A percentile compares a stretch with the other conserved stretches of the same genome.
These are phyloP conservation scores for Odontophorus gujanensis DNA, from an alignment of 2,113 vertebrate species.

Conservation along the genomic window DNA sequence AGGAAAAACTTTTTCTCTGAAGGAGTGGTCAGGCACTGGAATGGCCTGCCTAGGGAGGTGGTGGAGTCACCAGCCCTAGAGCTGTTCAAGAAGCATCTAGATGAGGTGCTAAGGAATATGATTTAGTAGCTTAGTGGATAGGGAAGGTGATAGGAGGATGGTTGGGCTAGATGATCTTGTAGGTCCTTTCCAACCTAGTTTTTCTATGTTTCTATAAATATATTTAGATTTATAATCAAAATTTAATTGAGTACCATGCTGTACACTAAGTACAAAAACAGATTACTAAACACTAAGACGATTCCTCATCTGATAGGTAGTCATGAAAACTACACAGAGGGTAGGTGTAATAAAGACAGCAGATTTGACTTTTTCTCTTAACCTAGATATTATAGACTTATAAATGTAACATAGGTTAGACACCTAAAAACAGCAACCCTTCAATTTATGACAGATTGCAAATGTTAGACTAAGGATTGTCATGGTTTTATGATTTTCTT, in stretches of 20 bases:
- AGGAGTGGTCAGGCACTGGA: too few relatives aligned
- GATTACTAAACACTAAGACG: background rate
- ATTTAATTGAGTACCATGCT: background rate
- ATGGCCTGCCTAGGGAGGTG: too few relatives aligned
- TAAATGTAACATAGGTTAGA: background rate
- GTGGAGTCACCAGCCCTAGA: too few relatives aligned
- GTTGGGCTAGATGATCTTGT: too few relatives aligned
- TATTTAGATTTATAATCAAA: background rate
- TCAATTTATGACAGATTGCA: background rate
- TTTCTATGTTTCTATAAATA: too few relatives aligned
- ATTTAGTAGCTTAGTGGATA: too few relatives aligned
- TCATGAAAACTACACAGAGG: background rate
- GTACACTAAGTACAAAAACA: background rate
- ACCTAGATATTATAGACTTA: background rate
- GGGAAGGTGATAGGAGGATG: too few relatives aligned
- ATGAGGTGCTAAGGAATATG: too few relatives aligned
- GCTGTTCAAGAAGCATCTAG: too few relatives aligned
- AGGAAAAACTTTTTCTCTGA: too few relatives aligned
- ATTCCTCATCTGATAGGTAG: background rate
- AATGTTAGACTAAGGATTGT: background rate
- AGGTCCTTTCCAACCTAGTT: too few relatives aligned
- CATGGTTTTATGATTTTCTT: too few relatives aligned
- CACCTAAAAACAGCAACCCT: background rate
- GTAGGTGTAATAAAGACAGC: background rate
- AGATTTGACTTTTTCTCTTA: background rate